Conservation (phyloP, 2,888 invertebrate genomes). For the Andrena camellia region DNA sequence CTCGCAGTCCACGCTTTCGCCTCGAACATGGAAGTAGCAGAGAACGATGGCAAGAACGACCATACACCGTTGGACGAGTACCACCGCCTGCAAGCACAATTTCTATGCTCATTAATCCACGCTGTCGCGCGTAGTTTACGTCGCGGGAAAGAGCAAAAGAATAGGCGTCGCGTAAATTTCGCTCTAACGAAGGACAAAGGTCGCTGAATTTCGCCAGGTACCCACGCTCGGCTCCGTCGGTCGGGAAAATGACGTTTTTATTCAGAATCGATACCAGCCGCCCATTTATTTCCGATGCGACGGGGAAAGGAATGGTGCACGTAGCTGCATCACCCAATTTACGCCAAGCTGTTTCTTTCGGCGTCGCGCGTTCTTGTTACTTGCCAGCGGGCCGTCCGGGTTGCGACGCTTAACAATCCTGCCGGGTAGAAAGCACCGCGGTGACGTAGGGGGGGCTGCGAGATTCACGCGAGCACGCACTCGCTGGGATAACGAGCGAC, state of each 20-base stretch:
- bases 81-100: conserved; percentile 51
- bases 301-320: background rate
- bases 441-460: background rate
- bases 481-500: background rate
- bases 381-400: conserved; percentile 11
- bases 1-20: conserved; percentile 66
- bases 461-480: conserved; percentile 5
- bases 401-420: conserved; percentile 28
- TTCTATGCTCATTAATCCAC: background rate
- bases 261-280: conserved; percentile 44
- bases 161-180: background rate
- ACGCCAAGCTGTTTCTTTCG: conserved; percentile 27
- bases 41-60: conserved; percentile 67
- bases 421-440: conserved; percentile 11
- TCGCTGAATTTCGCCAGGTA: conserved; percentile 6
- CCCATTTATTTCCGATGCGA: conserved; percentile 38
- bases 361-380: conserved; percentile 22
- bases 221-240: too few relatives aligned
- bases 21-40: conserved; percentile 63
- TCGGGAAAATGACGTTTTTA: conserved; percentile 12
- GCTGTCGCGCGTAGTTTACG: too few relatives aligned
- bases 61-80: conserved; percentile 65
- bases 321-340: conserved; percentile 49
- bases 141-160: too few relatives aligned
- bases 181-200: conserved; percentile 8